phyloP scores from a whole-genome alignment of 2,113 vertebrate species.

The Sarotherodon lohbergeri region DNA sequence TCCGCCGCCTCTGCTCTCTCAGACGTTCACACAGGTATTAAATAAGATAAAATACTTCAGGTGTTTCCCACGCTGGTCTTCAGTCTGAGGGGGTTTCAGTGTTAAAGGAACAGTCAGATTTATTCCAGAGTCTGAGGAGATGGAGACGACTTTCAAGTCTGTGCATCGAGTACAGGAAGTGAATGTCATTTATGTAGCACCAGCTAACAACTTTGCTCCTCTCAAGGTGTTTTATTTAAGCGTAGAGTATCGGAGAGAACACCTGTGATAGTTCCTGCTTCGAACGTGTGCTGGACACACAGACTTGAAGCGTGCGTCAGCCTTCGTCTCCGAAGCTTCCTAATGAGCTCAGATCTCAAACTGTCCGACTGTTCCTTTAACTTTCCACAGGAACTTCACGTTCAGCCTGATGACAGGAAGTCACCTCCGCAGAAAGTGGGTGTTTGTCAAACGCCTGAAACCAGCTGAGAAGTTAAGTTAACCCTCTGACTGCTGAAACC shows the following conservation, averaged over 20 bases:
- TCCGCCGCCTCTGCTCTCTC: background rate
- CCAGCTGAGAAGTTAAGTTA: background rate
- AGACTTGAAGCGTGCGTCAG: background rate
- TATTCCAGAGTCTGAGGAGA: background rate
- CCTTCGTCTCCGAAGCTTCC: background rate
- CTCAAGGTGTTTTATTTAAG: background rate
- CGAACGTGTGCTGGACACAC: background rate
- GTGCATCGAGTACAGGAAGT: background rate
- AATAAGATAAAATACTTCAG: background rate
- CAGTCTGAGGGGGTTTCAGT: background rate
- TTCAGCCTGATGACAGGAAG: background rate
- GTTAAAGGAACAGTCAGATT: background rate
- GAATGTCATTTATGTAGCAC: background rate
- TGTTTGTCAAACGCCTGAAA: background rate
- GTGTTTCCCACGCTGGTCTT: constrained; percentile 9
- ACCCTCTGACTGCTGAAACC: background rate
- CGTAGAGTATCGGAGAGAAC: background rate
- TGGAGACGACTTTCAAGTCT: background rate
- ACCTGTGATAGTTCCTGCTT: background rate
- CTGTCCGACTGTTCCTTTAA: background rate
- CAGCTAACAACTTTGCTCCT: background rate
- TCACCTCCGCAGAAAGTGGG: background rate
- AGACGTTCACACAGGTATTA: background rate
- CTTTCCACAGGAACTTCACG: background rate
- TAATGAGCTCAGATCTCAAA: background rate